Conservation (phyloP, 2,888 invertebrate species). For the Leptopilina drosophilae region DNA sequence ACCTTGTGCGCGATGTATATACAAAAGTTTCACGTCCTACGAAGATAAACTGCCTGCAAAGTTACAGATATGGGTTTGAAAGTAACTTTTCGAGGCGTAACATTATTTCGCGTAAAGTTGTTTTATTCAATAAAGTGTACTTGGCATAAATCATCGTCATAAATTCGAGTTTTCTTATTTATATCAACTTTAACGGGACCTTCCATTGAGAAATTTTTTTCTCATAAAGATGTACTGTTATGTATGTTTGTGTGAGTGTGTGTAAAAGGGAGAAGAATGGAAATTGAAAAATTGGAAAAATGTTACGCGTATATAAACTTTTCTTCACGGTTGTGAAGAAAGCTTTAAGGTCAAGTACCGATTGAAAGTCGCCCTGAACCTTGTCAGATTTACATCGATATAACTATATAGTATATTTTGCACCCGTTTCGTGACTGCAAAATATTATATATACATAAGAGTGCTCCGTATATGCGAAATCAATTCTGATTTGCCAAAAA, state of each 20-base stretch:
- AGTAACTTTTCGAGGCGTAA: constrained; percentile 31
- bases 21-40: constrained; percentile 16
- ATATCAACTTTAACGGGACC: background rate
- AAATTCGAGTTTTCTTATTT: constrained; percentile 35
- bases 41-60: constrained; percentile 20
- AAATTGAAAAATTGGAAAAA: constrained; percentile 21
- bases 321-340: background rate
- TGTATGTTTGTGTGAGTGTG: too few relatives aligned
- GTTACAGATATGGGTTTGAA: constrained; percentile 14
- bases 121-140: constrained; percentile 27
- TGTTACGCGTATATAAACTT: background rate
- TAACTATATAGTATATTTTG: constrained; percentile 2
- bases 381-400: constrained; percentile 1
- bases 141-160: constrained; percentile 23
- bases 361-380: constrained; percentile 19
- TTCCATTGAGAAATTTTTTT: background rate
- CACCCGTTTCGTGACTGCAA: constrained; percentile 29
- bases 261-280: background rate
- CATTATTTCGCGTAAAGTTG: constrained; percentile 29
- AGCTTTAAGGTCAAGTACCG: constrained; percentile 32
- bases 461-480: background rate
- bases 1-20: constrained; percentile 1
- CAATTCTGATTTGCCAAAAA: background rate
- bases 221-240: too few relatives aligned
- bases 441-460: constrained; percentile 10